These are phyloP conservation scores for Drosophila kuntzei DNA, from an alignment of 2,888 invertebrate species.

Conservation along the genomic window DNA sequence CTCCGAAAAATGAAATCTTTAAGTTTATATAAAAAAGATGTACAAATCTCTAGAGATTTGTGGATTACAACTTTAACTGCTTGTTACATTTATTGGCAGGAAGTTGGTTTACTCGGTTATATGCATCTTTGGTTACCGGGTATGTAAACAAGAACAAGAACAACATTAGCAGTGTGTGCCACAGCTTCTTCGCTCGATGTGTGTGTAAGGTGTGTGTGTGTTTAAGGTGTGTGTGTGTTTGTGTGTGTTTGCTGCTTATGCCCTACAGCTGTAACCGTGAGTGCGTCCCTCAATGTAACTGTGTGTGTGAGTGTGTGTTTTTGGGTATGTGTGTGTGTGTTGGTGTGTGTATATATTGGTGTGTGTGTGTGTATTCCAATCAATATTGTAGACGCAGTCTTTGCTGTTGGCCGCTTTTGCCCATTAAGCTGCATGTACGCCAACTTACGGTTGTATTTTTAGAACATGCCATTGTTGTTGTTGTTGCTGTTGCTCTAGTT, in stretches of 20 bases:
- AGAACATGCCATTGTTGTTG: slow-evolving; percentile 66
- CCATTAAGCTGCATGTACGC: slow-evolving; percentile 79
- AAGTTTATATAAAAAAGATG: too few species aligned
- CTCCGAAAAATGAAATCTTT: too few species aligned
- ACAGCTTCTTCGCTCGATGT: slow-evolving; percentile 16
- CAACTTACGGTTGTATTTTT: slow-evolving; percentile 79
- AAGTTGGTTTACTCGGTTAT: not conserved
- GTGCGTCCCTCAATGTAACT: slow-evolving; percentile 29
- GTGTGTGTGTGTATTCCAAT: slow-evolving; percentile 69
- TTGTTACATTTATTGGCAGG: not conserved
- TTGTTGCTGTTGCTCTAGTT: slow-evolving; percentile 24
- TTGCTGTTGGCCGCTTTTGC: slow-evolving; percentile 76
- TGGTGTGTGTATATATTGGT: slow-evolving; percentile 23
- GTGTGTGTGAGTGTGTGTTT: slow-evolving; percentile 16
- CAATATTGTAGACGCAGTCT: slow-evolving; percentile 78
- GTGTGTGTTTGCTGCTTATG: slow-evolving; percentile 50
- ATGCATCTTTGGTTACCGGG: not conserved
- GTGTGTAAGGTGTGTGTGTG: slow-evolving; percentile 15
- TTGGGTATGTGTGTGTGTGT: slow-evolving; percentile 19
- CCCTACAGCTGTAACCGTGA: slow-evolving; percentile 62
- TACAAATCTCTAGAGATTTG: too few species aligned
- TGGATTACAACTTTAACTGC: too few species aligned
- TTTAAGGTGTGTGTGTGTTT: slow-evolving; percentile 31
- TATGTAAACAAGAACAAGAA: not conserved
- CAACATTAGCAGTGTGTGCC: slow-evolving; percentile 27